These are phyloP conservation scores for Schizopygopsis pylzovi DNA, from an alignment of 2,797 vertebrate species.

Conservation along the genomic window DNA sequence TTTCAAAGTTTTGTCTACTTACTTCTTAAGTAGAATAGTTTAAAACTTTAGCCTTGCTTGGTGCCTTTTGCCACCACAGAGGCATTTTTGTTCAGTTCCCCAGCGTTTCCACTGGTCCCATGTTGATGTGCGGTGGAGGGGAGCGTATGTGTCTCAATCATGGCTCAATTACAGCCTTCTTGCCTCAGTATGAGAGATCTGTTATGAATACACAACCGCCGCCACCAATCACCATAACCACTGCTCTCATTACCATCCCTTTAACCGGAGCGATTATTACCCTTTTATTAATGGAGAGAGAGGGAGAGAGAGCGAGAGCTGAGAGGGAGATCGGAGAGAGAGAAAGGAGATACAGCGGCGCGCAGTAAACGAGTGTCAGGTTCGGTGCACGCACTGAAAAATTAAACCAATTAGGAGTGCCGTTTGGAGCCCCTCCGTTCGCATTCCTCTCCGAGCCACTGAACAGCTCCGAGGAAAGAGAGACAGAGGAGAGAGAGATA, in stretches of 20 bases:
- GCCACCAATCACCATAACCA: constrained; percentile 62
- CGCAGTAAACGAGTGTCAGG: constrained; percentile 64
- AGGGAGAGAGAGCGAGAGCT: constrained; percentile 22
- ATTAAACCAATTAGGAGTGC: constrained; percentile 69
- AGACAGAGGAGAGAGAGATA: constrained; percentile 42
- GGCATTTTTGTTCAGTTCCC: background rate
- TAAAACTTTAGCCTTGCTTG: background rate
- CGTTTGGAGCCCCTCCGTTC: constrained; percentile 61
- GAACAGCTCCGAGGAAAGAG: constrained; percentile 54
- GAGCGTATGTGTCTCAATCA: constrained; percentile 60
- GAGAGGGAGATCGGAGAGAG: constrained; percentile 24
- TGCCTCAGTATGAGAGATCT: constrained; percentile 55
- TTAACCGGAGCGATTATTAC: constrained; percentile 62
- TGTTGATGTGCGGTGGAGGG: constrained; percentile 32
- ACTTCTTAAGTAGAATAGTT: background rate
- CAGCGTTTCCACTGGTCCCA: background rate
- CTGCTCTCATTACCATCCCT: constrained; percentile 61
- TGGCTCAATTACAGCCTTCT: constrained; percentile 59
- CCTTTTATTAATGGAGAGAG: constrained; percentile 63
- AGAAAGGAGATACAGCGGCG: constrained; percentile 45
- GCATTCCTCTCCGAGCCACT: constrained; percentile 63
- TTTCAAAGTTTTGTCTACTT: background rate
- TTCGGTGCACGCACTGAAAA: constrained; percentile 64
- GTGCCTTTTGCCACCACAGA: background rate
- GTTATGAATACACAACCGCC: constrained; percentile 61